Base-by-base conservation (phyloP, 2,888 invertebrate genomes). In the Carcina quercana region DNA sequence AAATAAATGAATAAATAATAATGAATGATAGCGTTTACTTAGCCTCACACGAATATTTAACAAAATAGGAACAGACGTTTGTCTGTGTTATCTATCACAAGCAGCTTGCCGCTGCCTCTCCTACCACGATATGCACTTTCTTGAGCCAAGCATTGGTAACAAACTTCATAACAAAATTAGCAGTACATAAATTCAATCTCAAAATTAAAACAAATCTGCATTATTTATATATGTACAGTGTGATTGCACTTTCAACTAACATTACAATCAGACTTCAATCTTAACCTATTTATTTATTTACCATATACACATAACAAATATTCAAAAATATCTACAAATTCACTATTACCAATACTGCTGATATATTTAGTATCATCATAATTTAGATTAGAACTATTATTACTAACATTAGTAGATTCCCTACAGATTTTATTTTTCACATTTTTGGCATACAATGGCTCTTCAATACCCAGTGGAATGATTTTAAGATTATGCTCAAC, bases 131-230 rank as follows among this genome's bases (percentile, higher is more conserved):
- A 82, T 80, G 79, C 78, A 57, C 62, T 50, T 65, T 65, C 61
- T 79, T 80, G 79, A 82, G 82, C 80, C 62, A 68, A 52, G 39
- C 70, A 69, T 59, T 60, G 74, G 74, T 79, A 76, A 78, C 71
- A 62, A 54, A 63, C 45, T 66, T 58, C 56, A 64, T 58, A 64
- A 64, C 58, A 51, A 47, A 41, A 43, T 45, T 38, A 47, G 44
- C 42, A 47, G 43, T 38, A 43, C 33, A 45, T 50, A 38, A 41
- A 40, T 40, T 52, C 51, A 53, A 51, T 10, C 26, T 25, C 27
- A 64, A 47, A 52, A 54, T 40, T 55, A 49, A 48, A 50, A 38
- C 49, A 54, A 56, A 65, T 59, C 61, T 69, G 68, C 63, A 68
- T 73, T 66, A 25, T 15, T 11, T 37, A 31, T 14, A 29, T 35